Percentiles rank a stretch among this genome's conserved stretches.
Conservation (phyloP, 2,113 vertebrate genomes). For the Cacatua alba region DNA sequence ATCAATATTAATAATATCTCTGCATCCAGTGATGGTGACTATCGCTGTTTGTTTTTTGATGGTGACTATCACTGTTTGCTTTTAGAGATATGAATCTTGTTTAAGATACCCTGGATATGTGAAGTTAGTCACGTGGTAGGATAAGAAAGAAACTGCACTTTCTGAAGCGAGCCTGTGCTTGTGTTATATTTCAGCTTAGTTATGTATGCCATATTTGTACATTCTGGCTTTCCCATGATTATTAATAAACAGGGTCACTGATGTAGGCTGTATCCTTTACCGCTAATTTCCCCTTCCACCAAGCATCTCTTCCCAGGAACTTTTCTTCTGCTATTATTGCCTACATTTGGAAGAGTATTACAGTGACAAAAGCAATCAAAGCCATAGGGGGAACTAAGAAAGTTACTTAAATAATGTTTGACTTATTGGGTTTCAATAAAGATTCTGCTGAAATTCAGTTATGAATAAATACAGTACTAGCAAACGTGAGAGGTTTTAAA, state of each 20-base stretch:
- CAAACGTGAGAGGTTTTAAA: not conserved
- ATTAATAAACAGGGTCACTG: not conserved
- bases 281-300: not conserved
- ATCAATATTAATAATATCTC: constrained; percentile 40
- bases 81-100: constrained; percentile 18
- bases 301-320: not conserved
- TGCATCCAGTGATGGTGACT: not conserved
- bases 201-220: not conserved
- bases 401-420: not conserved
- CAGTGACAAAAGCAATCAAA: constrained; percentile 1
- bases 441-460: not conserved
- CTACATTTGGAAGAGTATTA: not conserved
- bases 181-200: not conserved
- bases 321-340: not conserved
- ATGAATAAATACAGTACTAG: not conserved
- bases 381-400: not conserved
- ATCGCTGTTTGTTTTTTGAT: constrained; percentile 37
- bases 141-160: not conserved
- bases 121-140: not conserved
- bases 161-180: not conserved
- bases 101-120: constrained; percentile 24
- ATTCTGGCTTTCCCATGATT: not conserved
- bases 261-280: not conserved
- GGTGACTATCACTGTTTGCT: constrained; percentile 5
- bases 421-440: not conserved